Evolutionary conservation across 2,888 invertebrate species (phyloP).

Genomic region (Dasypogon diadema): DNA sequence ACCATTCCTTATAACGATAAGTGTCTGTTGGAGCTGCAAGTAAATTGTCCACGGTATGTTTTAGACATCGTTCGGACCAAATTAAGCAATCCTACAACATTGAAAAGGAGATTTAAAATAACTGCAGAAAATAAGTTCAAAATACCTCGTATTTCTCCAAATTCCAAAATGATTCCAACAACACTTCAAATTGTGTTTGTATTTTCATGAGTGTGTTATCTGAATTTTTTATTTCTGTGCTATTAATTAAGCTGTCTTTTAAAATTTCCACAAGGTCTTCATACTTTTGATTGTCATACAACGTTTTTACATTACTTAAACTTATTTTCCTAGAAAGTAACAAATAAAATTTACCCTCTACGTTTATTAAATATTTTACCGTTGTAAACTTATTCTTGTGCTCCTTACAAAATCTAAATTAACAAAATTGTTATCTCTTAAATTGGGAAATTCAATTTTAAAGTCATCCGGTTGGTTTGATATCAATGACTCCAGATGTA

Average conservation of each 20-base stretch:
- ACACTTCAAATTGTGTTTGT: slow-evolving; percentile 65
- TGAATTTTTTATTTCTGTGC: slow-evolving; percentile 59
- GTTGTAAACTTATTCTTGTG: slow-evolving; percentile 70
- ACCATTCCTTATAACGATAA: slow-evolving; percentile 68
- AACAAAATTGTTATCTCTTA: slow-evolving; percentile 70
- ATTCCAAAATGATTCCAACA: slow-evolving; percentile 77
- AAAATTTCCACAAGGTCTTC: slow-evolving; percentile 76
- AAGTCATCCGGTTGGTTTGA: slow-evolving; percentile 62
- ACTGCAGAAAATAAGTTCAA: neutral
- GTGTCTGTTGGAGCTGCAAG: slow-evolving; percentile 68
- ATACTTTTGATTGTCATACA: slow-evolving; percentile 76
- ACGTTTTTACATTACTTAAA: slow-evolving; percentile 75
- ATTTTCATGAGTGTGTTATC: slow-evolving; percentile 59
- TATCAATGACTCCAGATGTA: slow-evolving; percentile 58
- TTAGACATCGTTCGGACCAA: slow-evolving; percentile 82
- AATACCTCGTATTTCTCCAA: slow-evolving; percentile 70
- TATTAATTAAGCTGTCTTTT: slow-evolving; percentile 69
- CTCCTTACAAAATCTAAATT: slow-evolving; percentile 69
- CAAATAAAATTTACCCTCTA: neutral
- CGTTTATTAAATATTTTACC: slow-evolving; percentile 63
- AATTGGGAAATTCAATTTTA: slow-evolving; percentile 70
- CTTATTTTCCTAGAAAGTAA: slow-evolving; percentile 70
- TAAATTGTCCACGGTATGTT: slow-evolving; percentile 79
- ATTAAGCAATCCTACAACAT: slow-evolving; percentile 73
- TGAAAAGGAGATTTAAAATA: too few relatives aligned